Conservation (phyloP, 2,888 invertebrate species). For the Drosophila diplacantha region DNA sequence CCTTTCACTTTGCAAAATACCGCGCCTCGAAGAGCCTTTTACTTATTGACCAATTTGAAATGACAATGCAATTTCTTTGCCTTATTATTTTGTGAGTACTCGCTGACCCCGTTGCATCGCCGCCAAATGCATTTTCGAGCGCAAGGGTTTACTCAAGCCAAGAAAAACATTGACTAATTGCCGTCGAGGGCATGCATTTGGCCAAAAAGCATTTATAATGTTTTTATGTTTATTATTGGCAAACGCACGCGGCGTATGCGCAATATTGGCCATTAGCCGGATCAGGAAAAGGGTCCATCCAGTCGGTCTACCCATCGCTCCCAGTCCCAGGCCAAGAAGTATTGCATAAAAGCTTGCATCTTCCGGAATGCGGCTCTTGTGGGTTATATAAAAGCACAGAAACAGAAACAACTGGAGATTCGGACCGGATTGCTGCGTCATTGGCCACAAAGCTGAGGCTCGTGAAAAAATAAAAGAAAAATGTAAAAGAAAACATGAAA, state of each 20-base stretch:
- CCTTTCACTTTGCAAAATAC: slow-evolving; percentile 59
- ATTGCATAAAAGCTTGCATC: slow-evolving; percentile 62
- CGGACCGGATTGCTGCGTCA: slow-evolving; percentile 58
- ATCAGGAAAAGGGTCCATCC: slow-evolving; percentile 20
- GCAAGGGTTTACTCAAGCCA: slow-evolving; percentile 14
- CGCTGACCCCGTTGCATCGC: slow-evolving; percentile 17
- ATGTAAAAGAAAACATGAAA: slow-evolving; percentile 24
- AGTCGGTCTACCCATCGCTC: background rate
- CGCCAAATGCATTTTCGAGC: slow-evolving; percentile 15
- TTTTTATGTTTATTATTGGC: slow-evolving; percentile 31
- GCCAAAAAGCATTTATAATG: slow-evolving; percentile 30
- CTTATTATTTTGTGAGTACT: slow-evolving; percentile 30
- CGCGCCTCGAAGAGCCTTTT: slow-evolving; percentile 35
- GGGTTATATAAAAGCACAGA: slow-evolving; percentile 59
- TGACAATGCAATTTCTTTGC: slow-evolving; percentile 59
- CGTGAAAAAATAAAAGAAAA: slow-evolving; percentile 11
- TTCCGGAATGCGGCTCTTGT: slow-evolving; percentile 43
- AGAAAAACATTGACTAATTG: slow-evolving; percentile 57
- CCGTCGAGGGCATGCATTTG: slow-evolving; percentile 35
- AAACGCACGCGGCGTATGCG: slow-evolving; percentile 39
- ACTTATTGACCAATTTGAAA: slow-evolving; percentile 48
- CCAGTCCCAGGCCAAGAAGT: slow-evolving; percentile 39
- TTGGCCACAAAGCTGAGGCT: slow-evolving; percentile 50
- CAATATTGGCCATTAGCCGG: slow-evolving; percentile 26
- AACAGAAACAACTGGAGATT: slow-evolving; percentile 41